These are phyloP conservation scores for Megalonaias nervosa DNA, from an alignment of 1,140 invertebrate genomes.

Conservation along the genomic window DNA sequence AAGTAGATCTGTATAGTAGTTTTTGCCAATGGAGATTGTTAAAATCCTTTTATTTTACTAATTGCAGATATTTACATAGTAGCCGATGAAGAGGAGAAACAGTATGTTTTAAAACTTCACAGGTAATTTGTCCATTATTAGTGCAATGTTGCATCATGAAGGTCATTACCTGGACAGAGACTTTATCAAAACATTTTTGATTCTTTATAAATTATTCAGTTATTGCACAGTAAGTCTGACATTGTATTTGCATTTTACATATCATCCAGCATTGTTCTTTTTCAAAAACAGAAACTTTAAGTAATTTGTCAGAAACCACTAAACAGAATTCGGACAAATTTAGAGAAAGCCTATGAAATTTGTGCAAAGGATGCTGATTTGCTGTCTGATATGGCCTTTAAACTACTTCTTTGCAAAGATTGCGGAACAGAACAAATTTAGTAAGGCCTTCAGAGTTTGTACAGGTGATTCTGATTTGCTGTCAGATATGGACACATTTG, in stretches of 20 bases:
- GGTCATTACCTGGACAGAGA: not conserved
- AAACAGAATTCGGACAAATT: too few species aligned
- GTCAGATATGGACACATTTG: too few species aligned
- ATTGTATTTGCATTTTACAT: not conserved
- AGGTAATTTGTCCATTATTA: slow-evolving; percentile 70
- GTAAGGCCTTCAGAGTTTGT: too few species aligned
- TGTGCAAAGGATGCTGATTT: too few species aligned
- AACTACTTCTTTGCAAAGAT: too few species aligned
- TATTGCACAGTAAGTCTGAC: not conserved
- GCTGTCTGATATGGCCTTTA: too few species aligned
- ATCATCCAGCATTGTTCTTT: not conserved
- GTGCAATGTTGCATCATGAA: not conserved
- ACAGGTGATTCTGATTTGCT: too few species aligned
- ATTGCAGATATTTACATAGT: slow-evolving; percentile 90
- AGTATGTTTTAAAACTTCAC: slow-evolving; percentile 92
- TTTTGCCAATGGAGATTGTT: too few species aligned
- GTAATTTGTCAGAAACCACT: too few species aligned
- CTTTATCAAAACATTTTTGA: not conserved
- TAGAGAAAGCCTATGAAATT: too few species aligned
- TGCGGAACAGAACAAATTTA: too few species aligned
- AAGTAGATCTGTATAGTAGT: too few species aligned
- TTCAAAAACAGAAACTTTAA: not conserved
- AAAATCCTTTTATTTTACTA: not conserved
- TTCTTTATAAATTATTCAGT: not conserved
- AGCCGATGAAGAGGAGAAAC: slow-evolving; percentile 80